Evolutionary conservation across 2,888 invertebrate genomes (phyloP), one percentile per base, ranked within the genome.

Genomic region (Bugula neritina): DNA sequence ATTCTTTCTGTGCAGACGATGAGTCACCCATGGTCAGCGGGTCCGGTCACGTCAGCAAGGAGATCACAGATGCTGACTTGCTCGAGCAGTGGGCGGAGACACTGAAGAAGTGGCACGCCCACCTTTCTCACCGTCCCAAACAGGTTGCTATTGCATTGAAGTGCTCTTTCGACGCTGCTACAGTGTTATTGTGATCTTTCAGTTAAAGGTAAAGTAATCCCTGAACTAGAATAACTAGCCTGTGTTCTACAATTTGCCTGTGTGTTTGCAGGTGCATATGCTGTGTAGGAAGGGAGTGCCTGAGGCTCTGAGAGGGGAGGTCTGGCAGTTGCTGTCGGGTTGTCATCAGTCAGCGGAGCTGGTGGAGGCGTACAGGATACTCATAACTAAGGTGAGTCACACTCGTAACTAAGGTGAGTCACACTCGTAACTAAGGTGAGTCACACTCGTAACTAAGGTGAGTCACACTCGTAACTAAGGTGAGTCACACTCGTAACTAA

Each of bases 41-140:
- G 0, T 97, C 96, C 1, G 99, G 99, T 0, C 90, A 92, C 80
- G 98, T 99, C 0, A 94, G 94, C 0, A 96, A 95, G 83, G 97
- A 98, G 80, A 96, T 97, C 81, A 91, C 93, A 0, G 93, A 93
- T 81, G 93, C 92, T 77, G 93, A 95, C 69, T 77, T 83, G 52
- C 87, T 99, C 69, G 92, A 92, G 72, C 92, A 90, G 78, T 99
- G 98, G 98, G 90, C 91, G 72, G 94, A 95, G 81, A 91, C 94
- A 17, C 77, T 86, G 70, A 79, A 77, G 34, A 79, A 80, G 63
- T 84, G 84, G 84, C 82, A 83, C 71, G 80, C 80, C 73, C 84
- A 84, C 73, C 78, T 85, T 17, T 74, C 81, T 1, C 79, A 80
- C 73, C 79, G 92, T n/a, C 96, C 98, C 0, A 91, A 92, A 75